Evolutionary conservation across 2,888 invertebrate species (phyloP).

Genomic region (Drosophila neonasuta): DNA sequence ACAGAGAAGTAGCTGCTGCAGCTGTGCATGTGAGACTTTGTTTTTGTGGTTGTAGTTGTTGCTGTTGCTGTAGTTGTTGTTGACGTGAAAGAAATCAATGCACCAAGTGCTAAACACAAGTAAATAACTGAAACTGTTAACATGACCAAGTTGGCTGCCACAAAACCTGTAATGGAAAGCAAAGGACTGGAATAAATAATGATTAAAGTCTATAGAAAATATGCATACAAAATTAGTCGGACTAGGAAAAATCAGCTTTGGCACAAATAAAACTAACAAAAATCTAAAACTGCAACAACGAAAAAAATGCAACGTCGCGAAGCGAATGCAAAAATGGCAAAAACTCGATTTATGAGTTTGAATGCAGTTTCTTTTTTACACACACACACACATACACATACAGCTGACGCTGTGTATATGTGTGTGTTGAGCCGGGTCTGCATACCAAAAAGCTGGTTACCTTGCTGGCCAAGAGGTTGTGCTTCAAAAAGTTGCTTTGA

Average conservation of each 20-base stretch:
- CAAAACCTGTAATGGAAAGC: conserved; percentile 55
- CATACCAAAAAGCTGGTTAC: conserved; percentile 47
- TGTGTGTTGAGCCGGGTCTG: conserved; percentile 36
- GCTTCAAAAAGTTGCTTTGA: conserved; percentile 19
- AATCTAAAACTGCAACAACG: not conserved
- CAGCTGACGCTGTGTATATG: conserved; percentile 17
- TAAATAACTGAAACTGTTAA: conserved; percentile 39
- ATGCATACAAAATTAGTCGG: conserved; percentile 50
- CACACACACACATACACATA: conserved; percentile 24
- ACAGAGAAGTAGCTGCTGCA: conserved; percentile 24
- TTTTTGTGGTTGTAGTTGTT: conserved; percentile 27
- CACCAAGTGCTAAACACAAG: conserved; percentile 56
- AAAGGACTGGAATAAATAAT: conserved; percentile 71
- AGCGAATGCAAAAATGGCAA: conserved; percentile 40
- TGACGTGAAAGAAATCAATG: conserved; percentile 63
- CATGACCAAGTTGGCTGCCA: conserved; percentile 19
- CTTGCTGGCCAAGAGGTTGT: conserved; percentile 18
- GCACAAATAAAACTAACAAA: not conserved
- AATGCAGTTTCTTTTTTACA: conserved; percentile 65
- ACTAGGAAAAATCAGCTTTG: conserved; percentile 47
- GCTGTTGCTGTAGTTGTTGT: conserved; percentile 22
- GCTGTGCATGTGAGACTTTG: conserved; percentile 23
- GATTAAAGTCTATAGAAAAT: conserved; percentile 61
- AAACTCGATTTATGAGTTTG: conserved; percentile 72
- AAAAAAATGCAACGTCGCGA: conserved; percentile 35